Conservation (phyloP, 2,113 vertebrate species). For the Chauna torquata region DNA sequence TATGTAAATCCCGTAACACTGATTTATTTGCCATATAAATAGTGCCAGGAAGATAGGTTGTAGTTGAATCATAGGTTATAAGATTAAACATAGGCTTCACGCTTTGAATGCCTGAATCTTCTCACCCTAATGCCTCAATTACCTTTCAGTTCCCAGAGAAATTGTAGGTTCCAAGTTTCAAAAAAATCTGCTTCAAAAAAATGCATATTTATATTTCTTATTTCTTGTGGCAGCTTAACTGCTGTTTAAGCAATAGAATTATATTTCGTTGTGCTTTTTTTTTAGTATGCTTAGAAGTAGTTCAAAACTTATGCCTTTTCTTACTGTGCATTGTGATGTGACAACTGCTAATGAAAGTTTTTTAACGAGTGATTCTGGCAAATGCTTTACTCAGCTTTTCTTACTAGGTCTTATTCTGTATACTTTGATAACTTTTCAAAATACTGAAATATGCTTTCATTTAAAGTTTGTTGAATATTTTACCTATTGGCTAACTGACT, state of each 20-base stretch:
- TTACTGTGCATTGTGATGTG: not conserved
- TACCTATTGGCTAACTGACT: not conserved
- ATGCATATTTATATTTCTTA: fast-evolving
- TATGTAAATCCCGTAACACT: slow-evolving; percentile 34
- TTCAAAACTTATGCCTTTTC: not conserved
- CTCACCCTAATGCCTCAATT: not conserved
- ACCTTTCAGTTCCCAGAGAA: not conserved
- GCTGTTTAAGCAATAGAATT: not conserved
- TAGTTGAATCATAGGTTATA: not conserved
- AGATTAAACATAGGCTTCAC: not conserved
- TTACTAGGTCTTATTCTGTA: not conserved
- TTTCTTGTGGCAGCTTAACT: not conserved
- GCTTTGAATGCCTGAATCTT: not conserved
- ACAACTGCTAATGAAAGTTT: not conserved
- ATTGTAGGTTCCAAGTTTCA: not conserved
- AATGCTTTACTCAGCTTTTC: not conserved
- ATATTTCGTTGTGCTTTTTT: not conserved
- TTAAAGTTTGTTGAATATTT: not conserved
- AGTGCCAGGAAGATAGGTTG: not conserved
- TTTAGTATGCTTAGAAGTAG: not conserved
- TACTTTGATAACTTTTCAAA: not conserved
- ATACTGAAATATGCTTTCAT: not conserved
- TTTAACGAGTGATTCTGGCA: not conserved
- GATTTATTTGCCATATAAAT: not conserved
- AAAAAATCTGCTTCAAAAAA: not conserved